Percentiles rank a stretch among this genome's conserved stretches.
Evolutionary conservation across 1,140 invertebrate species (phyloP).

Genomic region (Hyles euphorbiae): DNA sequence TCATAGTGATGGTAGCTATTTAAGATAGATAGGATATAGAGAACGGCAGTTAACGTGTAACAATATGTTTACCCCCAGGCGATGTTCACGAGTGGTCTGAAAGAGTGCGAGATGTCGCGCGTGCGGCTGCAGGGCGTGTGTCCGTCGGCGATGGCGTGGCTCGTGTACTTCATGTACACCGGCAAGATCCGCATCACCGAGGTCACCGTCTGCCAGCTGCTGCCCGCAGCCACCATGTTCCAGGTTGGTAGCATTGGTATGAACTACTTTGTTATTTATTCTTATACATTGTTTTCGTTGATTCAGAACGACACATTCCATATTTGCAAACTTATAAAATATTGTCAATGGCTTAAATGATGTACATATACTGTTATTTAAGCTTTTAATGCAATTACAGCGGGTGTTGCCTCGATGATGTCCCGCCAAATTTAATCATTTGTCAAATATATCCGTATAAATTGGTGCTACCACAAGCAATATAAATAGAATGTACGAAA

Average conservation of each 20-base stretch:
- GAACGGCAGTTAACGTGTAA: not conserved
- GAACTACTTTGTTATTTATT: not conserved
- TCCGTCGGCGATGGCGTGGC: constrained; percentile 87
- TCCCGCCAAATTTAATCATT: no score
- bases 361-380: no score
- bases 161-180: constrained; percentile 94
- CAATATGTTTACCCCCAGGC: constrained; percentile 76
- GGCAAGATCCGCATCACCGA: constrained; percentile 92
- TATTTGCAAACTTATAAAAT: no score
- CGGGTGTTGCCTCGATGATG: no score
- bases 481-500: no score
- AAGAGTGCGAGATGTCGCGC: constrained; percentile 90
- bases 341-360: no score
- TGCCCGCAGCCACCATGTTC: constrained; percentile 95
- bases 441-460: no score
- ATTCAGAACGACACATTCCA: no score
- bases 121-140: constrained; percentile 92
- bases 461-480: no score
- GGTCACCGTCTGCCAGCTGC: constrained; percentile 90
- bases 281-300: not conserved
- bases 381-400: no score
- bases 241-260: constrained; percentile 77
- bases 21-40: not conserved
- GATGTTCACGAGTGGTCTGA: constrained; percentile 93
- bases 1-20: not conserved